These are phyloP conservation scores for Metalampra italica DNA, from an alignment of 2,888 invertebrate genomes.

Conservation along the genomic window DNA sequence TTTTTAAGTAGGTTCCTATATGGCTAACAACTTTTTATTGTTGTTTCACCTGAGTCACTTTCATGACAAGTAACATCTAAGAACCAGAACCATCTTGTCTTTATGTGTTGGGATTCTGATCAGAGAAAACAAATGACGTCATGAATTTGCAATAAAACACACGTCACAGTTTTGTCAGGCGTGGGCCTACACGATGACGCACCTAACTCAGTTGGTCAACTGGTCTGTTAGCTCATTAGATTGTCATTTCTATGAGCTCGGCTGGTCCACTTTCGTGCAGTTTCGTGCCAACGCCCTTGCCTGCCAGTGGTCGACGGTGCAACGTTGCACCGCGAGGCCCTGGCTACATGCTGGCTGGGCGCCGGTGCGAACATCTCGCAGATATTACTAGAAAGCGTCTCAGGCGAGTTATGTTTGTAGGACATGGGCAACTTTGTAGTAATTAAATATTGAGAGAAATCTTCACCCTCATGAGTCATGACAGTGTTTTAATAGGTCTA, in stretches of 20 bases:
- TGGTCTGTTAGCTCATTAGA: not conserved
- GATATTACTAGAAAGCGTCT: conserved; percentile 63
- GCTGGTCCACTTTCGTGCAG: conserved; percentile 57
- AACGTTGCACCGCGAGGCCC: conserved; percentile 38
- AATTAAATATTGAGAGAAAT: conserved; percentile 14
- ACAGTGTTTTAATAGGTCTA: not conserved
- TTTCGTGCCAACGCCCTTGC: conserved; percentile 47
- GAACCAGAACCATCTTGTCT: too few species aligned
- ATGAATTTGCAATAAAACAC: too few species aligned
- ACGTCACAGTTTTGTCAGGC: too few species aligned
- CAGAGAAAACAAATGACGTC: too few species aligned
- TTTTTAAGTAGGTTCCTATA: too few species aligned
- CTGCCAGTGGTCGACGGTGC: conserved; percentile 21
- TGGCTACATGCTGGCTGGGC: conserved; percentile 41
- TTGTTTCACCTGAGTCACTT: too few species aligned
- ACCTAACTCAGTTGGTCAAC: not conserved
- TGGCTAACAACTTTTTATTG: too few species aligned
- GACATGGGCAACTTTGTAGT: conserved; percentile 22
- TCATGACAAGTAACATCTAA: too few species aligned
- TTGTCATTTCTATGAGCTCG: conserved; percentile 21
- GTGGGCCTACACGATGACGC: too few species aligned
- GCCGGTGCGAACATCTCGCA: conserved; percentile 41
- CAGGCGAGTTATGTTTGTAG: conserved; percentile 42
- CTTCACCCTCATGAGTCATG: not conserved
- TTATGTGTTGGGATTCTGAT: too few species aligned